Evolutionary conservation across 1,140 invertebrate species (phyloP).

Genomic region (Ips nitidus): DNA sequence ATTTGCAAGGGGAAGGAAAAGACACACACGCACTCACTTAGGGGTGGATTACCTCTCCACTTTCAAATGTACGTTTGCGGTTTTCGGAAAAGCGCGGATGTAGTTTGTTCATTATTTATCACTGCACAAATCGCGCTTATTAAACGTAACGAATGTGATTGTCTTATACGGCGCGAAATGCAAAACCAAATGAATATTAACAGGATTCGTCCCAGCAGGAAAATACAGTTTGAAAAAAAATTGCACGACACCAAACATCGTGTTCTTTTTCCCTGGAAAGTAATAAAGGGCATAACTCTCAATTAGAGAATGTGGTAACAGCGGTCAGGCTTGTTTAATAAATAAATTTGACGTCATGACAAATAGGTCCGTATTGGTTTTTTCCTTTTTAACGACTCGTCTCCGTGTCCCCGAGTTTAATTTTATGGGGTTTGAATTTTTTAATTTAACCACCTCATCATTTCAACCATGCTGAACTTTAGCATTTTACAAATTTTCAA

Average conservation of each 20-base stretch:
- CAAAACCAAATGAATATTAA: slow-evolving; percentile 48
- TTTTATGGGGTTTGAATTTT: too few species aligned
- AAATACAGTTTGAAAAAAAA: slow-evolving; percentile 45
- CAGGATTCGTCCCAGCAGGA: slow-evolving; percentile 47
- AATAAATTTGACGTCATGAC: slow-evolving; percentile 41
- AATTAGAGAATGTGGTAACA: slow-evolving; percentile 42
- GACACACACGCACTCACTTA: slow-evolving; percentile 11
- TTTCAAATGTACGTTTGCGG: not conserved
- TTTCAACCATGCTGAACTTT: too few species aligned
- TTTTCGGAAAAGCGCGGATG: not conserved
- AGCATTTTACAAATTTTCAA: too few species aligned
- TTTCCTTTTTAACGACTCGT: slow-evolving; percentile 23
- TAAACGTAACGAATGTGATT: not conserved
- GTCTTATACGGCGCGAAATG: not conserved
- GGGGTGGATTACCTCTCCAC: not conserved
- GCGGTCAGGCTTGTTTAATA: slow-evolving; percentile 44
- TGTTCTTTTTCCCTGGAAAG: slow-evolving; percentile 37
- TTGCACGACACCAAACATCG: slow-evolving; percentile 32
- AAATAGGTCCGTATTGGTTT: slow-evolving; percentile 27
- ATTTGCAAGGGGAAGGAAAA: slow-evolving; percentile 12
- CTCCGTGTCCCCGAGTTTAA: not conserved
- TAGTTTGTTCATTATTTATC: too few species aligned
- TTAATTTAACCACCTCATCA: too few species aligned
- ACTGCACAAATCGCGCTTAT: not conserved
- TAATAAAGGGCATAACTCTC: slow-evolving; percentile 47